These are phyloP conservation scores for Chrysolina americana DNA, from an alignment of 2,888 invertebrate genomes.

Conservation along the genomic window DNA sequence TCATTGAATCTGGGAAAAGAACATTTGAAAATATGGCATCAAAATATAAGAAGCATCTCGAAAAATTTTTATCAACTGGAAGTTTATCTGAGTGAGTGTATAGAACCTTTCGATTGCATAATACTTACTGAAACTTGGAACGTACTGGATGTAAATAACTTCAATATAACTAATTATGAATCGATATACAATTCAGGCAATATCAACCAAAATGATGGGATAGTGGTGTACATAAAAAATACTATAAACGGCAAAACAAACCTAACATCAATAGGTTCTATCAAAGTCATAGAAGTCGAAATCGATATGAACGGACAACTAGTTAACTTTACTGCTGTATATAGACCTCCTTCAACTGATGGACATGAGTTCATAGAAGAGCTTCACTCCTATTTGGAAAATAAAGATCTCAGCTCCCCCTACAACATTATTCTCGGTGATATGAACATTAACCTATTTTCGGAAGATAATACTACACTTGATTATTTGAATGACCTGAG, in stretches of 20 bases:
- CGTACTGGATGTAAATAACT: neutral
- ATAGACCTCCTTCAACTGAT: constrained; percentile 3
- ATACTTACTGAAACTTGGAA: neutral
- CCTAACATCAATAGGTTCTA: neutral
- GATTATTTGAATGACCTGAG: constrained; percentile 5
- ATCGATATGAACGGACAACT: neutral
- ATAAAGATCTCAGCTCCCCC: neutral
- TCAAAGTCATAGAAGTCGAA: neutral
- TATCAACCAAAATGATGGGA: neutral
- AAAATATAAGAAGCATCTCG: neutral
- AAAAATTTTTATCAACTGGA: neutral
- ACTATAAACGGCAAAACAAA: neutral
- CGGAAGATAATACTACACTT: neutral
- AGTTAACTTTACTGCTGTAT: neutral
- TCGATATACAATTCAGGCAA: neutral
- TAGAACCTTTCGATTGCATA: neutral
- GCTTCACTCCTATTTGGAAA: neutral
- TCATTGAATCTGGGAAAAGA: too few relatives aligned
- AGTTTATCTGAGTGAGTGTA: neutral
- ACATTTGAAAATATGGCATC: too few relatives aligned
- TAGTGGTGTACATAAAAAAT: neutral
- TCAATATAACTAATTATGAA: neutral
- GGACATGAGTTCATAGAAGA: constrained; percentile 9
- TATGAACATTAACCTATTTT: constrained; percentile 1
- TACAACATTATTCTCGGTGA: constrained; percentile 1